Evolutionary conservation across 35 echinoderm and acorn worm species (phyloP).

Genomic region (Eucidaris tribuloides): DNA sequence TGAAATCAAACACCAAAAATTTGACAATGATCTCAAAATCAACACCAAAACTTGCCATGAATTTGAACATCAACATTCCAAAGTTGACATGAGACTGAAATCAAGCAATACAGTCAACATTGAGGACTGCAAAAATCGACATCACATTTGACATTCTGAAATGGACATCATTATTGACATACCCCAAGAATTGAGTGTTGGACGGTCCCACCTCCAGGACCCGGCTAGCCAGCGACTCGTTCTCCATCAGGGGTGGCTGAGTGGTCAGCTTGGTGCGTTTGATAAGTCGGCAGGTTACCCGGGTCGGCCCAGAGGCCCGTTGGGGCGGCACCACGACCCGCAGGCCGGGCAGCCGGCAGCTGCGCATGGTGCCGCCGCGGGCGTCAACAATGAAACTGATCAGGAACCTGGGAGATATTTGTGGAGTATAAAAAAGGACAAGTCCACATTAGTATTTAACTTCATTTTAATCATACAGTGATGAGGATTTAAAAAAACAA

Average conservation of each 20-base stretch:
- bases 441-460: not conserved
- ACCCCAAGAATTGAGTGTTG: conserved; percentile 98
- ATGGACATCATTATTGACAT: no score
- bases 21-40: no score
- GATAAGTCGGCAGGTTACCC: conserved; percentile 96
- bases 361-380: conserved; percentile 91
- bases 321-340: conserved; percentile 90
- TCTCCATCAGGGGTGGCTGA: conserved; percentile 89
- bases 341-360: conserved; percentile 88
- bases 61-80: no score
- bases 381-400: conserved; percentile 99
- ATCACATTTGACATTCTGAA: no score
- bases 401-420: conserved; percentile 52
- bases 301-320: conserved; percentile 90
- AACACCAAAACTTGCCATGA: no score
- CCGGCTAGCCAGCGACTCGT: conserved; percentile 79
- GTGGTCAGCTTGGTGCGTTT: conserved; percentile 91
- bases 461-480: not conserved
- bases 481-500: not conserved
- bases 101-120: no score
- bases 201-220: conserved; percentile 91
- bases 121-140: no score
- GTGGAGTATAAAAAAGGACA: no score
- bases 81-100: no score
- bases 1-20: no score